Evolutionary conservation across 2,888 invertebrate genomes (phyloP).

Genomic region (Hemistola chrysoprasaria): DNA sequence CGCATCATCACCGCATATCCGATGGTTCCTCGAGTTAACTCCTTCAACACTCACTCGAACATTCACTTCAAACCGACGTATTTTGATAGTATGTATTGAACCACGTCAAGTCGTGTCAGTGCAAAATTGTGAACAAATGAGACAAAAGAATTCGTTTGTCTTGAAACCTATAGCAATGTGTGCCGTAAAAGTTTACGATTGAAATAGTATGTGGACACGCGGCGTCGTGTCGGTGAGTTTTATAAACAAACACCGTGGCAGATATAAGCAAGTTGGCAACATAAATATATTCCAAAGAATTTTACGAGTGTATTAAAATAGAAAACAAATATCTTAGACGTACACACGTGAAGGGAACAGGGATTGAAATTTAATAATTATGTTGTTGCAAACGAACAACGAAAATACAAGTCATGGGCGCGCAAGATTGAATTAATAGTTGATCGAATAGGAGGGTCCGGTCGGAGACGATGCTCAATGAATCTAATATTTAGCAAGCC

Average conservation of each 20-base stretch:
- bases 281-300: slow-evolving; percentile 41
- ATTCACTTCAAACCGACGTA: slow-evolving; percentile 62
- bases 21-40: slow-evolving; percentile 38
- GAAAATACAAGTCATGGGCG: slow-evolving; percentile 17
- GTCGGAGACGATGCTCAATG: slow-evolving; percentile 43
- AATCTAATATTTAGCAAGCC: slow-evolving; percentile 49
- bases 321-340: slow-evolving; percentile 34
- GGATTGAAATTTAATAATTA: slow-evolving; percentile 35
- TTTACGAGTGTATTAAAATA: slow-evolving; percentile 41
- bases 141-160: slow-evolving; percentile 23
- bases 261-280: slow-evolving; percentile 58
- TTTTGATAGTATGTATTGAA: slow-evolving; percentile 40
- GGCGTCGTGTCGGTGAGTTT: slow-evolving; percentile 32
- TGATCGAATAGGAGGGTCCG: slow-evolving; percentile 31
- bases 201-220: slow-evolving; percentile 38
- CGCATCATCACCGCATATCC: slow-evolving; percentile 61
- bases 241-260: slow-evolving; percentile 60
- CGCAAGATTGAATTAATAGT: slow-evolving; percentile 28
- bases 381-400: slow-evolving; percentile 17
- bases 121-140: slow-evolving; percentile 2
- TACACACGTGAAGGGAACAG: slow-evolving; percentile 25
- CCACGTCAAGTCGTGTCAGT: slow-evolving; percentile 13
- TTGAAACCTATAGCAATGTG: slow-evolving; percentile 29
- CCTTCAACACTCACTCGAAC: slow-evolving; percentile 67
- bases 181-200: slow-evolving; percentile 45